Conservation (phyloP, 2,113 vertebrate species). For the Esox niger region DNA sequence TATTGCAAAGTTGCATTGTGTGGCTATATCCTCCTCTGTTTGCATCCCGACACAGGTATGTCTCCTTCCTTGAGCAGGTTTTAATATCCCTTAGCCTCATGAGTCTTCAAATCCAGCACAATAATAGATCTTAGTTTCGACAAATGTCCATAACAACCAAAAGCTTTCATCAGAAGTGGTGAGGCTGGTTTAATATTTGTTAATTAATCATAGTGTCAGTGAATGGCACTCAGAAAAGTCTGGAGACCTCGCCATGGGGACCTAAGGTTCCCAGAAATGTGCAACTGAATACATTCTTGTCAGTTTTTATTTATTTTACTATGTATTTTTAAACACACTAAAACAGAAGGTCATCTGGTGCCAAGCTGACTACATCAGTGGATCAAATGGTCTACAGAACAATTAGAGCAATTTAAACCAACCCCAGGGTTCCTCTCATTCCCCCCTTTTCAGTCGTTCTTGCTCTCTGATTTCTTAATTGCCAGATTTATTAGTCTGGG, state of each 20-base stretch:
- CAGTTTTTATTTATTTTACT: slow-evolving; percentile 52
- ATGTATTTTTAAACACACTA: slow-evolving; percentile 27
- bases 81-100: slow-evolving; percentile 29
- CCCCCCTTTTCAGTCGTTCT: neutral
- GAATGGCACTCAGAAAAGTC: slow-evolving; percentile 43
- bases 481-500: slow-evolving; percentile 24
- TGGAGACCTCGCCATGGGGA: slow-evolving; percentile 26
- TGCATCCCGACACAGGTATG: slow-evolving; percentile 22
- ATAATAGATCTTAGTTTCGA: slow-evolving; percentile 47
- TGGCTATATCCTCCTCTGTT: neutral
- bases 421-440: slow-evolving; percentile 4
- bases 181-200: slow-evolving; percentile 60
- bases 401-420: slow-evolving; percentile 32
- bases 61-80: slow-evolving; percentile 23
- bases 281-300: slow-evolving; percentile 42
- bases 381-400: slow-evolving; percentile 33
- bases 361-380: slow-evolving; percentile 29
- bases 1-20: too few relatives aligned
- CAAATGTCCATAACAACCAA: slow-evolving; percentile 34
- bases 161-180: slow-evolving; percentile 40
- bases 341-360: slow-evolving; percentile 31
- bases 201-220: slow-evolving; percentile 58
- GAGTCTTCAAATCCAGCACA: slow-evolving; percentile 17
- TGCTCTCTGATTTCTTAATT: slow-evolving; percentile 22
- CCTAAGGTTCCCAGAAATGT: slow-evolving; percentile 26